Base-by-base conservation (phyloP, 2,888 invertebrate genomes). In the Embidobia sp. region DNA sequence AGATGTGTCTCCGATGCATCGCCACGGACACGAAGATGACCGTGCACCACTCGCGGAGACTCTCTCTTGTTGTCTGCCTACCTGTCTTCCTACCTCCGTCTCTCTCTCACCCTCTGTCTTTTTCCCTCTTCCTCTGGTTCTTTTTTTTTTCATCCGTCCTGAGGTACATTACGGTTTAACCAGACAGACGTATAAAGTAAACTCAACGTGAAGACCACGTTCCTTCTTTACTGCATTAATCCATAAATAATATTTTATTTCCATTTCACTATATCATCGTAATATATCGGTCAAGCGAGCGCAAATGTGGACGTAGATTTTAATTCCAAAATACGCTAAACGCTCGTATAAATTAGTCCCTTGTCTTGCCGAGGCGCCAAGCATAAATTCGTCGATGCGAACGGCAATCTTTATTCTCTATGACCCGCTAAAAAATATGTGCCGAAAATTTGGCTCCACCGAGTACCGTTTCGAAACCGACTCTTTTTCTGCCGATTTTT, bases 1-100 rank as follows among this genome's bases (percentile, higher is more conserved):
- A n/a, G 85, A 81, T 82, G 82, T 83, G 80, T 63, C 83, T 80
- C 76, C 78, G 80, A 80, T 85, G 84, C 85, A 85, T 86, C 83
- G 85, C 84, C 80, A 86, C 83, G 86, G 85, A 85, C 83, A 81
- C 82, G 75, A 69, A 76, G 70, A 67, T 53, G 66, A 57, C 74
- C 70, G 66, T 66, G 61, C 61, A 27, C 16, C n/a, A n/a, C n/a
- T n/a, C n/a, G n/a, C n/a, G n/a, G n/a, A n/a, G n/a, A n/a, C 26
- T 29, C 35, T 51, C 46, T 53, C 44, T 19, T n/a, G 84, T 80
- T 70, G 42, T 53, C 48, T 53, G 18, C 40, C 55, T 37, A 53
- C 42, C 37, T 42, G 53, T 16, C 59, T 67, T 51, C 27, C 13
- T 37, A 19, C 26, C 8, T 16, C 11, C 33, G 13, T 84, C 81